Evolutionary conservation across 2,797 vertebrate genomes (phyloP).

Genomic region (Oreortyx pictus): DNA sequence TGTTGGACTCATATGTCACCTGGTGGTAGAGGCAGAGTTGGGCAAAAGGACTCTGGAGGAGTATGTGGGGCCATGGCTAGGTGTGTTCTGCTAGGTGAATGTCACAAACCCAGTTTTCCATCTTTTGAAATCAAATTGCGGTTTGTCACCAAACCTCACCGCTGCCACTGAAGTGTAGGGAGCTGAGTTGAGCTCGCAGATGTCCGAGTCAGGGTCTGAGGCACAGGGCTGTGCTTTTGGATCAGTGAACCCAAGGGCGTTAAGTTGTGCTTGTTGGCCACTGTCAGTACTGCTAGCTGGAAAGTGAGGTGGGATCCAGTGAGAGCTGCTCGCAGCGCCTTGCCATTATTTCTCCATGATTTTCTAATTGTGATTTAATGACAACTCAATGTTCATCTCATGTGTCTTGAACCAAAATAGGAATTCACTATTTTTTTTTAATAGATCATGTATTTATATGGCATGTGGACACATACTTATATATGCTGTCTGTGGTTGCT

Average conservation of each 20-base stretch:
- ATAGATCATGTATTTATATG: background rate
- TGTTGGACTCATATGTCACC: fast-evolving
- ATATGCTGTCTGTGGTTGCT: background rate
- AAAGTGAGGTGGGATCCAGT: background rate
- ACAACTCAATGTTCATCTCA: background rate
- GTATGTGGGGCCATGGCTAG: fast-evolving
- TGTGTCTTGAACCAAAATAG: background rate
- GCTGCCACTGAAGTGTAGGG: background rate
- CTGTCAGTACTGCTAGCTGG: background rate
- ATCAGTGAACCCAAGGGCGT: background rate
- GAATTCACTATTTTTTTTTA: background rate
- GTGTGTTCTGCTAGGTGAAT: background rate
- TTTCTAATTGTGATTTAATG: background rate
- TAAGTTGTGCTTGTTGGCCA: background rate
- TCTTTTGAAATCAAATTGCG: background rate
- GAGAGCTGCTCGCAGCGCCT: background rate
- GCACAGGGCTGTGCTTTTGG: background rate
- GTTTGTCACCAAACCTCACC: background rate
- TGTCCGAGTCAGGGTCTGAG: no score
- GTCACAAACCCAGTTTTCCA: background rate
- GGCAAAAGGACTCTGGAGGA: background rate
- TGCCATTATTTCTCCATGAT: background rate
- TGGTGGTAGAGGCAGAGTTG: background rate
- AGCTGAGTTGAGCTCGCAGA: background rate
- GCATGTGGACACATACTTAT: background rate